Evolutionary conservation across 37 sponge, comb jelly and placozoan genomes (phyloP).

Genomic region (Amphimedon queenslandica): DNA sequence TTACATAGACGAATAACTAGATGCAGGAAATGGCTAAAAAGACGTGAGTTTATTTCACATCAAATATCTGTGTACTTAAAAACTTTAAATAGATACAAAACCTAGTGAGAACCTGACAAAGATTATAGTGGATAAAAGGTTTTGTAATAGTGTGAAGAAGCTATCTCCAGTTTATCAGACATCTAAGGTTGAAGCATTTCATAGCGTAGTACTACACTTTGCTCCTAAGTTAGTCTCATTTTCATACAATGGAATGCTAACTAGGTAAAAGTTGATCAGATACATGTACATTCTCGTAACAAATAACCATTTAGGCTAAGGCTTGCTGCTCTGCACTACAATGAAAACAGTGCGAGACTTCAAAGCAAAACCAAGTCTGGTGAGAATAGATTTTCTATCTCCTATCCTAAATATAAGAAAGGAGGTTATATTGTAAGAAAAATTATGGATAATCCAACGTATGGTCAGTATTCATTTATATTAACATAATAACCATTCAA

Average conservation of each 20-base stretch:
- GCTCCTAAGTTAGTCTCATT: slow-evolving; percentile 53
- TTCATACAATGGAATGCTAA: slow-evolving; percentile 38
- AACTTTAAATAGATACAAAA: slow-evolving; percentile 33
- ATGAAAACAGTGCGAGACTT: background rate
- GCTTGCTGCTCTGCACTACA: slow-evolving; percentile 10
- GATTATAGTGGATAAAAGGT: slow-evolving; percentile 5
- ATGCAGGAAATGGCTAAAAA: slow-evolving; percentile 9
- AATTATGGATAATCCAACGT: no score
- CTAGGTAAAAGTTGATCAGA: background rate
- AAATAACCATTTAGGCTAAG: background rate
- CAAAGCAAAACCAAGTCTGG: slow-evolving; percentile 5
- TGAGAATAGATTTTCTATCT: background rate
- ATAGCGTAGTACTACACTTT: slow-evolving; percentile 53
- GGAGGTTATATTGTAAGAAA: slow-evolving; percentile 7
- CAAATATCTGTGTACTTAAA: no score
- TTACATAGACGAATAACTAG: slow-evolving; percentile 5
- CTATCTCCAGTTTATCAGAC: slow-evolving; percentile 54
- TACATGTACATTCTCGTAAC: background rate
- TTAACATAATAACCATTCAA: background rate
- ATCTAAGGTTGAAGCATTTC: slow-evolving; percentile 38
- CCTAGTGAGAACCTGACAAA: slow-evolving; percentile 26
- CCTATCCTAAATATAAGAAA: slow-evolving; percentile 5
- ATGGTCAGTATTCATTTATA: no score
- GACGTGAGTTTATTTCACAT: no score
- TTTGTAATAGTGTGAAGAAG: slow-evolving; percentile 24